phyloP scores from a whole-genome alignment of 2,797 vertebrate species.

The Valencia hispanica region DNA sequence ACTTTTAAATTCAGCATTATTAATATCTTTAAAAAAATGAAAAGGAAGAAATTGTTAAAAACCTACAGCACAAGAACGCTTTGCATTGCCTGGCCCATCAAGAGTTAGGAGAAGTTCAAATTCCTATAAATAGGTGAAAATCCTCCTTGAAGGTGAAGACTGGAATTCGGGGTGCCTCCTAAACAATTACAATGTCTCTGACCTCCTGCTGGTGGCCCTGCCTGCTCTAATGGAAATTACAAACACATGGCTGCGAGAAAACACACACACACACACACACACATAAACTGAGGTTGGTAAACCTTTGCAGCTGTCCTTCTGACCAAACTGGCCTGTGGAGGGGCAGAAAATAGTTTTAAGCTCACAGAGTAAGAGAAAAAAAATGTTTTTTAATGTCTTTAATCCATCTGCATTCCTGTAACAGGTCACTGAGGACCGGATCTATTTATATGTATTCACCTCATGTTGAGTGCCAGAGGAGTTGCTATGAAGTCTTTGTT shows the following conservation, averaged over 20 bases:
- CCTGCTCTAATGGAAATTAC: slow-evolving; percentile 49
- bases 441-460: slow-evolving; percentile 74
- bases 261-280: slow-evolving; percentile 28
- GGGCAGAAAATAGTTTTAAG: slow-evolving; percentile 50
- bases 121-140: neutral
- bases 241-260: slow-evolving; percentile 63
- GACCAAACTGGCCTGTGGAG: slow-evolving; percentile 34
- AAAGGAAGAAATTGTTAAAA: neutral
- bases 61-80: neutral
- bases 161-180: slow-evolving; percentile 28
- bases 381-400: slow-evolving; percentile 24
- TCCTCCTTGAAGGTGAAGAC: neutral
- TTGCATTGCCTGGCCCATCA: neutral
- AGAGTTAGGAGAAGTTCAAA: neutral
- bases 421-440: slow-evolving; percentile 19
- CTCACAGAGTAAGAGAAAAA: slow-evolving; percentile 6
- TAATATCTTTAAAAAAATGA: neutral
- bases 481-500: slow-evolving; percentile 34
- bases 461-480: slow-evolving; percentile 43
- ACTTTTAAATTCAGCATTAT: neutral
- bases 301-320: slow-evolving; percentile 75
- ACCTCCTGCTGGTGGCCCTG: slow-evolving; percentile 35
- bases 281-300: slow-evolving; percentile 30
- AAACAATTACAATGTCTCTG: slow-evolving; percentile 40
- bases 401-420: slow-evolving; percentile 55